Percentiles rank a stretch among this genome's conserved stretches.
Evolutionary conservation across 2,797 vertebrate species (phyloP).

Genomic region (Pitangus sulphuratus): DNA sequence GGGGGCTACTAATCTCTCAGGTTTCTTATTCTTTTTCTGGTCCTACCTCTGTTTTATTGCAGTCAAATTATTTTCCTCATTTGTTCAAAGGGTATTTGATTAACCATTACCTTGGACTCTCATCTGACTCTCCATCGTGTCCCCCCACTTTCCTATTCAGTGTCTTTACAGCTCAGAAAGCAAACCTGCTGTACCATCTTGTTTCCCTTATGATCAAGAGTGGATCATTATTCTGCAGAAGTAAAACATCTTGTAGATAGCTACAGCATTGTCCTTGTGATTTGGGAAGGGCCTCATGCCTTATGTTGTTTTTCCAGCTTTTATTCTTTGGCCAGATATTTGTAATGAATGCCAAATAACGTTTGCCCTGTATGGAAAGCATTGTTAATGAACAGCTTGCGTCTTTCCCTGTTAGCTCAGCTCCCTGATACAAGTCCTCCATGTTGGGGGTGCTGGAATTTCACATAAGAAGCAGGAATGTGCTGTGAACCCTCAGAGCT

Average conservation of each 20-base stretch:
- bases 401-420: background rate
- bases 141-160: background rate
- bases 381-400: background rate
- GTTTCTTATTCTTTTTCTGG: background rate
- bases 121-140: background rate
- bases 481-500: background rate
- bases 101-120: background rate
- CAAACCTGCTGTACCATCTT: background rate
- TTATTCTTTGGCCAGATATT: background rate
- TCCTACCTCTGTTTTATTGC: background rate
- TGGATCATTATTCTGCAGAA: background rate
- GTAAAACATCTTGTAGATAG: background rate
- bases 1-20: background rate
- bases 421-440: background rate
- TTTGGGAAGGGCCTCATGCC: background rate
- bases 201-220: background rate
- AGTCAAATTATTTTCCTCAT: background rate
- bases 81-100: background rate
- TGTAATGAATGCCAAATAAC: background rate
- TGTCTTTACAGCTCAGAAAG: background rate
- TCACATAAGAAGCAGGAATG: background rate
- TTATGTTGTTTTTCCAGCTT: background rate
- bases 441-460: constrained; percentile 6
- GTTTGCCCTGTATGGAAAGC: background rate
- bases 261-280: background rate